Evolutionary conservation across 2,797 vertebrate genomes (phyloP).

Genomic region (Cyprinella venusta): DNA sequence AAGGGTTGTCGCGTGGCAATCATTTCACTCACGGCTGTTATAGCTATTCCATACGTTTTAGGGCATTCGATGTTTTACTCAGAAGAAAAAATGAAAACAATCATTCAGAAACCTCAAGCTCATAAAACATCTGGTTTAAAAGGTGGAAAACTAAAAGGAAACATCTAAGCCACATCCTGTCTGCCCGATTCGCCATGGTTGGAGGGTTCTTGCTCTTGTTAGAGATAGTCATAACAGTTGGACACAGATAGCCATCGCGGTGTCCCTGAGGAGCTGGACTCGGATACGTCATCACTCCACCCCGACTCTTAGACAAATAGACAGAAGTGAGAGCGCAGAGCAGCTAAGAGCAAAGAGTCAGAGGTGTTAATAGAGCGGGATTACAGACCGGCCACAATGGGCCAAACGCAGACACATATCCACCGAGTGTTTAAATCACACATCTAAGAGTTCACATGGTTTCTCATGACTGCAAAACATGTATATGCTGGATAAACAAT

Average conservation of each 20-base stretch:
- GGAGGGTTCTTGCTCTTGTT: slow-evolving; percentile 74
- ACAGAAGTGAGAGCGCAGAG: slow-evolving; percentile 62
- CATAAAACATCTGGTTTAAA: slow-evolving; percentile 5
- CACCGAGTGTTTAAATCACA: slow-evolving; percentile 17
- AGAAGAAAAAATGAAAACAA: slow-evolving; percentile 16
- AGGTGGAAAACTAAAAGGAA: slow-evolving; percentile 25
- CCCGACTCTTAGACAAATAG: slow-evolving; percentile 75
- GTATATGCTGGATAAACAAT: not conserved
- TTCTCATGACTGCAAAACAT: slow-evolving; percentile 7
- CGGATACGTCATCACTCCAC: slow-evolving; percentile 52
- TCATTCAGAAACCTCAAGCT: slow-evolving; percentile 17
- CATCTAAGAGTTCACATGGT: not conserved
- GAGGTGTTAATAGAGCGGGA: slow-evolving; percentile 63
- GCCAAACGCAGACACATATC: slow-evolving; percentile 50
- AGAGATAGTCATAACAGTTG: slow-evolving; percentile 80
- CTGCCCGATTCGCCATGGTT: slow-evolving; percentile 61
- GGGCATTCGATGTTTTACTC: not conserved
- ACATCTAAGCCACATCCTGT: slow-evolving; percentile 67
- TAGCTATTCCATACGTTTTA: slow-evolving; percentile 24
- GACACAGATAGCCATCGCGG: slow-evolving; percentile 79
- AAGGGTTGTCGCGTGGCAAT: not conserved
- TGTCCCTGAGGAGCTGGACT: slow-evolving; percentile 73
- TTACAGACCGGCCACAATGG: slow-evolving; percentile 51
- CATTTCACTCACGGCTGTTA: not conserved
- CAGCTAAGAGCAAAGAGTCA: slow-evolving; percentile 50